Conservation (phyloP, 2,113 vertebrate genomes). For the Onychostruthus taczanowskii region DNA sequence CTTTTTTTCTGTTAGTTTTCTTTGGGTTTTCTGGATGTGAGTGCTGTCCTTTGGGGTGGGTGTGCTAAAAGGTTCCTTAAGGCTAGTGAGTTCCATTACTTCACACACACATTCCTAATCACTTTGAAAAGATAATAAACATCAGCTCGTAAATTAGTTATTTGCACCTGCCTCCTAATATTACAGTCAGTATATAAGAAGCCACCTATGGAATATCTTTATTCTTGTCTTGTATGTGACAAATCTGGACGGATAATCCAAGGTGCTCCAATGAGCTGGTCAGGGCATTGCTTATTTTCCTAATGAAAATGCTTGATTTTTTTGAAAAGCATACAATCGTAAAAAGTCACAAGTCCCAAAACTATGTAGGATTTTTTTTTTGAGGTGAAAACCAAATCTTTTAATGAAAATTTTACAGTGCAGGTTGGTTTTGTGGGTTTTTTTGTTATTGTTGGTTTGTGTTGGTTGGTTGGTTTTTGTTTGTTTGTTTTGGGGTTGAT, state of each 20-base stretch:
- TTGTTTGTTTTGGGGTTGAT: not conserved
- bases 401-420: not conserved
- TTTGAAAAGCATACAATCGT: slow-evolving; percentile 16
- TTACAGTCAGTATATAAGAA: not conserved
- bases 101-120: not conserved
- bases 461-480: not conserved
- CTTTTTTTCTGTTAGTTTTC: not conserved
- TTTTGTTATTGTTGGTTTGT: not conserved
- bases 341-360: not conserved
- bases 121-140: slow-evolving; percentile 32
- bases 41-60: not conserved
- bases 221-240: not conserved
- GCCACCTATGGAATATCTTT: not conserved
- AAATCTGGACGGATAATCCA: not conserved
- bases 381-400: not conserved
- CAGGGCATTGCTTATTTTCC: slow-evolving; percentile 10
- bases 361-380: not conserved
- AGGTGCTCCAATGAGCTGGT: not conserved
- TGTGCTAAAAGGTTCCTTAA: not conserved
- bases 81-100: not conserved
- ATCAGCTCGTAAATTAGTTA: slow-evolving; percentile 1
- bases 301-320: not conserved
- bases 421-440: too few species aligned
- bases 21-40: not conserved
- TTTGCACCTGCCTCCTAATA: not conserved